Percentiles rank a stretch among this genome's conserved stretches.
These are phyloP conservation scores for Phacellophora camtschatica DNA, from an alignment of 30 jellyfish, hydroid and myxozoan species.

Conservation along the genomic window DNA sequence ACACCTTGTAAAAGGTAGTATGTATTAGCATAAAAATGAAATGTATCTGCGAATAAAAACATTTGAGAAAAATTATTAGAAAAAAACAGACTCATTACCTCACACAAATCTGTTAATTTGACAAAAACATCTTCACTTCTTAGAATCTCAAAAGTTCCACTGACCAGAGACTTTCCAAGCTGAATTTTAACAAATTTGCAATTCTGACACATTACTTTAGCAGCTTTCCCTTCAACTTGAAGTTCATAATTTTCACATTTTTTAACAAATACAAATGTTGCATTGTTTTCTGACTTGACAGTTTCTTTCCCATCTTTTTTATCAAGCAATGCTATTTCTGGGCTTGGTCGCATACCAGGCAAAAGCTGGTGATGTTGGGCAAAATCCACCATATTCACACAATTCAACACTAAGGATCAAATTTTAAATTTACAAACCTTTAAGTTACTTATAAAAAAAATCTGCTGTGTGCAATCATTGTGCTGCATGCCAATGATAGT, in stretches of 20 bases:
- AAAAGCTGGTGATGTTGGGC: constrained; percentile 38
- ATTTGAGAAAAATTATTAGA: too few species aligned
- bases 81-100: too few species aligned
- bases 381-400: constrained; percentile 22
- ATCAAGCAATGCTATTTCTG: constrained; percentile 52
- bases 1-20: too few species aligned
- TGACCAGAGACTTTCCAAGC: constrained; percentile 48
- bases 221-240: constrained; percentile 82
- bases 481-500: too few species aligned
- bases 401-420: too few species aligned
- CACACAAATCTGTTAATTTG: constrained; percentile 38
- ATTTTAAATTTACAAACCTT: too few species aligned
- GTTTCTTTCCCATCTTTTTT: constrained; percentile 54
- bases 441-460: too few species aligned
- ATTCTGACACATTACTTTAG: constrained; percentile 74
- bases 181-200: constrained; percentile 17
- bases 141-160: constrained; percentile 78
- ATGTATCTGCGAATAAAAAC: too few species aligned
- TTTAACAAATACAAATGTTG: constrained; percentile 71
- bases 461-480: too few species aligned
- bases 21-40: too few species aligned
- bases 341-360: constrained; percentile 93
- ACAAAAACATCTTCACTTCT: constrained; percentile 33
- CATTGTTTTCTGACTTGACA: constrained; percentile 47
- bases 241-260: constrained; percentile 63